Percentiles rank a stretch among this genome's conserved stretches.
phyloP scores from a whole-genome alignment of 2,797 vertebrate genomes.

The Acanthiza pusilla region DNA sequence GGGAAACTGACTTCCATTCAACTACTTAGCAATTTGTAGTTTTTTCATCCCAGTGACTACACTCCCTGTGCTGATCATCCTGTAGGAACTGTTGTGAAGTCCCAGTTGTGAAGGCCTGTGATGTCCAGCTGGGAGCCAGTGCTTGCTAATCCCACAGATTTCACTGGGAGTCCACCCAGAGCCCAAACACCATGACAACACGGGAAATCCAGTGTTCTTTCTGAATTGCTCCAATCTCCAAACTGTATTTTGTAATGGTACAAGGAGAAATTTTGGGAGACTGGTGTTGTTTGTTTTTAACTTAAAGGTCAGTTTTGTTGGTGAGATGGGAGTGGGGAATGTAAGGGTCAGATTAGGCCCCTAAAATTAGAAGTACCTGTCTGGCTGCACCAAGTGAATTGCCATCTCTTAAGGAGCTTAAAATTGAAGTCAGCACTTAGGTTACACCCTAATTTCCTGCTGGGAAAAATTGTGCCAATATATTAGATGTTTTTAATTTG shows the following conservation, averaged over 20 bases:
- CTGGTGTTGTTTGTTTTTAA: neutral
- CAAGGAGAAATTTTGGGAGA: neutral
- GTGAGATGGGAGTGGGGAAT: neutral
- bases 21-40: neutral
- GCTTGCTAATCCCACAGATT: neutral
- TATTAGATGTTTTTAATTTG: neutral
- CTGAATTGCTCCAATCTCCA: neutral
- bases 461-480: neutral
- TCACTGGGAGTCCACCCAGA: neutral
- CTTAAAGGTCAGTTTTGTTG: neutral
- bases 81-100: neutral
- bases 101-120: neutral
- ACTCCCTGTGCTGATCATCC: neutral
- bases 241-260: neutral
- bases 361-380: neutral
- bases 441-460: neutral
- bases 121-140: neutral
- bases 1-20: neutral
- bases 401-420: neutral
- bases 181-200: neutral
- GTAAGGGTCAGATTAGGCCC: neutral
- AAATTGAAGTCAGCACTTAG: neutral
- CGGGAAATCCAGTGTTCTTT: neutral
- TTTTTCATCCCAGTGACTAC: rapidly evolving
- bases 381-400: neutral